Conservation (phyloP, 2,888 invertebrate species). For the Athripsodes cinereus region DNA sequence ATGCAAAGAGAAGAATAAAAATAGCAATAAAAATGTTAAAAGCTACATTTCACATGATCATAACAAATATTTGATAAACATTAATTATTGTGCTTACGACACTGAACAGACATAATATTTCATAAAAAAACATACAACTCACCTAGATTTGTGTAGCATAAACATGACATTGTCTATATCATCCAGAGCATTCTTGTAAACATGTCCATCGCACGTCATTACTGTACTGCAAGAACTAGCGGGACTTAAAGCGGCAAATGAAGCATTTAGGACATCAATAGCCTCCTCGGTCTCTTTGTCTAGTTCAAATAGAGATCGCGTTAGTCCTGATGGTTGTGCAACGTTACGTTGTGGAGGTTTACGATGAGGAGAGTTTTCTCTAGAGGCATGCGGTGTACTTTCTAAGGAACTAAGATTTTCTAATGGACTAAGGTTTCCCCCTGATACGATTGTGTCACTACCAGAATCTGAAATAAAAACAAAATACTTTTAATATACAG, state of each 20-base stretch:
- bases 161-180: constrained; percentile 30
- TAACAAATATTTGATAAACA: too few relatives aligned
- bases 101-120: too few relatives aligned
- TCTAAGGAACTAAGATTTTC: constrained; percentile 48
- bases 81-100: too few relatives aligned
- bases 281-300: constrained; percentile 34
- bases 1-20: too few relatives aligned
- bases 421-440: constrained; percentile 42
- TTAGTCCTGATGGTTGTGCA: constrained; percentile 32
- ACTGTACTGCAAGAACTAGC: constrained; percentile 51
- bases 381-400: constrained; percentile 39
- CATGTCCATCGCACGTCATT: constrained; percentile 49
- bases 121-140: too few relatives aligned
- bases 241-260: constrained; percentile 37
- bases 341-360: constrained; percentile 1
- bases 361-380: constrained; percentile 21
- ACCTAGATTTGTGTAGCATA: constrained; percentile 25
- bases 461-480: constrained; percentile 38
- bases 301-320: constrained; percentile 31
- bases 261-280: constrained; percentile 26
- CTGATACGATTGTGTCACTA: constrained; percentile 38
- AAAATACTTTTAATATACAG: not conserved
- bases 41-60: too few relatives aligned
- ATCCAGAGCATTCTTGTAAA: constrained; percentile 47
- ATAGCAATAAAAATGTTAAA: too few relatives aligned